Percentiles rank a stretch among this genome's conserved stretches.
These are phyloP conservation scores for Corbicula japonica DNA, from an alignment of 2,888 invertebrate species.

Conservation along the genomic window DNA sequence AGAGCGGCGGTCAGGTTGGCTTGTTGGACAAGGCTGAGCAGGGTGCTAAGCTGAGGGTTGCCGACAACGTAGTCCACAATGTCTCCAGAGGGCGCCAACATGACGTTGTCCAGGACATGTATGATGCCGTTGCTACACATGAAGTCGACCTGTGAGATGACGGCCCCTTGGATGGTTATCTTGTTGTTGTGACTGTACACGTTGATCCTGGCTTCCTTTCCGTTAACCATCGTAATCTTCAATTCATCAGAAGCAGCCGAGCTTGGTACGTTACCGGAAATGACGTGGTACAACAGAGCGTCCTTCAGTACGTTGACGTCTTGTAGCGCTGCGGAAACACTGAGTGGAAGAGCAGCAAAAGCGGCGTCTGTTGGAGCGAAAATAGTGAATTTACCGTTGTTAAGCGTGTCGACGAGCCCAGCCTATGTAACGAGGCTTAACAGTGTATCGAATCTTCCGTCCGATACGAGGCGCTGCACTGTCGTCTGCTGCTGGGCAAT, in stretches of 20 bases:
- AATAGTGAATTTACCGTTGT: conserved; percentile 5
- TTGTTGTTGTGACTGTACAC: background rate
- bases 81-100: conserved; percentile 8
- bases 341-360: background rate
- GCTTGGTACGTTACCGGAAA: background rate
- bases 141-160: background rate
- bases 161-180: conserved; percentile 1
- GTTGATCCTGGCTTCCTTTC: background rate
- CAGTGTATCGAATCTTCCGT: background rate
- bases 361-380: conserved; percentile 16
- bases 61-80: conserved; percentile 4
- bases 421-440: background rate
- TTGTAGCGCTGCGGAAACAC: background rate
- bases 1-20: conserved; percentile 1
- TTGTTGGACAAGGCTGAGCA: conserved; percentile 3
- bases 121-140: background rate
- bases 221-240: background rate
- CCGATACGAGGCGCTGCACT: background rate
- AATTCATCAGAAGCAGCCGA: background rate
- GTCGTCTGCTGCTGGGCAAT: background rate
- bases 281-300: background rate
- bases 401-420: background rate
- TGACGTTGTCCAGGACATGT: conserved; percentile 9
- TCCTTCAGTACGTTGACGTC: background rate
- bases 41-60: background rate